phyloP scores from a whole-genome alignment of 1,140 invertebrate genomes.

The Episyrphus balteatus region DNA sequence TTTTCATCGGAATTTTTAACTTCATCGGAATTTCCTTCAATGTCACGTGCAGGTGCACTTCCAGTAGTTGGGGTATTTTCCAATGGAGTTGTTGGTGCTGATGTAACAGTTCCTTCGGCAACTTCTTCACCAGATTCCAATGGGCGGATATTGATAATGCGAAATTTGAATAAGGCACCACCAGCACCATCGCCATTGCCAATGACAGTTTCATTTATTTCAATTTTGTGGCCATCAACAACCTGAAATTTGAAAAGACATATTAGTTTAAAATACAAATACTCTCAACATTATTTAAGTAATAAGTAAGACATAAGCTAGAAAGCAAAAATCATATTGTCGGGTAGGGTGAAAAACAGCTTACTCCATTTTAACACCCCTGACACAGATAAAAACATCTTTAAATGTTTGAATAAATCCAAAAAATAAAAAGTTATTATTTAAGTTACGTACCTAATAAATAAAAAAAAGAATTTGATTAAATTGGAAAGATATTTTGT shows the following conservation, averaged over 20 bases:
- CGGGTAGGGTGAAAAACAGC: too few species aligned
- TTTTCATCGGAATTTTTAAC: conserved; percentile 7
- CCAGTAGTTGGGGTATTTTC: not conserved
- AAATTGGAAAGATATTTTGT: too few species aligned
- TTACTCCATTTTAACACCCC: too few species aligned
- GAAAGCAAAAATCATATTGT: not conserved
- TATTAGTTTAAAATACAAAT: not conserved
- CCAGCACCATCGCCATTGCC: conserved; percentile 19
- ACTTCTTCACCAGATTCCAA: conserved; percentile 26
- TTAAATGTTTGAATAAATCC: too few species aligned
- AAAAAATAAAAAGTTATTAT: too few species aligned
- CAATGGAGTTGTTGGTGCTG: not conserved
- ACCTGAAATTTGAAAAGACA: conserved; percentile 16
- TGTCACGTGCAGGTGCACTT: not conserved
- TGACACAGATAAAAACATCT: too few species aligned
- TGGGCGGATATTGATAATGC: conserved; percentile 29
- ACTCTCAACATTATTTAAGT: not conserved
- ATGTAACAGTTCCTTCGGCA: conserved; percentile 13
- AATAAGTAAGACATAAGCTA: not conserved
- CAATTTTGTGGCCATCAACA: conserved; percentile 30
- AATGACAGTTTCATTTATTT: conserved; percentile 32
- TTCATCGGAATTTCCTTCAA: conserved; percentile 5
- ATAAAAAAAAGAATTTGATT: too few species aligned
- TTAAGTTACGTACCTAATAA: too few species aligned
- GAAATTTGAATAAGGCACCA: conserved; percentile 20